Conservation (phyloP, 2,888 invertebrate genomes). For the Ornithoptera alexandrae region DNA sequence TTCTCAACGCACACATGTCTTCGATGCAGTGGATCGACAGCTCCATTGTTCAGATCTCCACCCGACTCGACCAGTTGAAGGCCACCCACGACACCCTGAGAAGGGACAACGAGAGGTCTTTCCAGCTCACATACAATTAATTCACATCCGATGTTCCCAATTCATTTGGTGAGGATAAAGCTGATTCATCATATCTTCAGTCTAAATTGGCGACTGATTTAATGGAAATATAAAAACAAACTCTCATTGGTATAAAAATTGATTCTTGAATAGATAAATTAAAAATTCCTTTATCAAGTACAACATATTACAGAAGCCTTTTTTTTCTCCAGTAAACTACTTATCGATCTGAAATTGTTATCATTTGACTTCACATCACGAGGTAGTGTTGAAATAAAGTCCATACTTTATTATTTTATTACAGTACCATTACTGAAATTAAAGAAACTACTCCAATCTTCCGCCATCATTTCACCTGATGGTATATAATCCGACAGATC, state of each 20-base stretch:
- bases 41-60: constrained; percentile 87
- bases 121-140: constrained; percentile 82
- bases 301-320: no score
- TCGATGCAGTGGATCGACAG: constrained; percentile 97
- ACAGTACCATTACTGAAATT: no score
- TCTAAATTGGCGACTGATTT: neutral
- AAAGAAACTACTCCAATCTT: no score
- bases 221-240: neutral
- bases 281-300: no score
- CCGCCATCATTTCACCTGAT: no score
- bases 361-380: no score
- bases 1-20: constrained; percentile 97
- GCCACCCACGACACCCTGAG: constrained; percentile 88
- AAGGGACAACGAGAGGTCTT: constrained; percentile 86
- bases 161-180: constrained; percentile 3
- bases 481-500: no score
- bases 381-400: no score
- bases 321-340: no score
- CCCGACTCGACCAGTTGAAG: constrained; percentile 89
- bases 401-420: no score
- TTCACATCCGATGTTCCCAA: neutral
- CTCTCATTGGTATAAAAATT: neutral
- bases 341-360: no score
- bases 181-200: neutral
- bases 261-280: neutral